Base-by-base conservation (phyloP, 2,797 vertebrate genomes). In the Halcyon smyrnensis region DNA sequence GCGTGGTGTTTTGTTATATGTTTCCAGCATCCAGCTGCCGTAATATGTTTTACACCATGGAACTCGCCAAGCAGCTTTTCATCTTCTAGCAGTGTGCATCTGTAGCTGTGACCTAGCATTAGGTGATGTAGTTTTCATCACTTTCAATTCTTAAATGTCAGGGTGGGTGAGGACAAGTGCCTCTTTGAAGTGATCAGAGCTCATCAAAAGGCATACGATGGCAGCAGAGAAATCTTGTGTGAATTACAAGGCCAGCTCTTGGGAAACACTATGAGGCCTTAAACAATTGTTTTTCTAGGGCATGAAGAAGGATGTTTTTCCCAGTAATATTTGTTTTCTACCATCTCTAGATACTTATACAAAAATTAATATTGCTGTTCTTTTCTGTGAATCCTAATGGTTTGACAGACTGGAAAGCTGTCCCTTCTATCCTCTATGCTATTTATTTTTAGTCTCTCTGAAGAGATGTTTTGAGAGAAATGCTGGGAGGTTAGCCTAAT, bases 401-500 rank as follows among this genome's bases (percentile, higher is more conserved):
- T 64, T 48, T 0, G 0, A 34, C 39, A 68, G 85, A 9, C 25
- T 79, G 32, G n/a, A 85, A 74, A 43, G 32, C 15, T 88, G 43
- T 68, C 41, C 30, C 62, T 90, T 64, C 57, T 21, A 32, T 88
- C 36, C 59, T 91, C 46, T 84, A 2, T 63, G 36, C 51, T 60
- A 9, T 87, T 67, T 82, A 51, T 82, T 91, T 92, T 80, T 19
- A 83, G 48, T 70, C 51, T 70, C 79, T 89, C 56, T 67, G 67
- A 74, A 60, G 77, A 84, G 56, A 36, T 88, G 23, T 48, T 88
- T 83, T 73, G 64, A 70, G 43, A 81, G 62, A 67, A 59, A 78
- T 68, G 62, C 63, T 94, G 51, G 50, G 79, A 91, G 68, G 53
- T 91, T 90, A 84, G 85, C 73, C 37, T 86, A 95, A 93, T 91